Evolutionary conservation across 2,113 vertebrate genomes (phyloP), one percentile per base, ranked within the genome.

Genomic region (Chamaea fasciata): DNA sequence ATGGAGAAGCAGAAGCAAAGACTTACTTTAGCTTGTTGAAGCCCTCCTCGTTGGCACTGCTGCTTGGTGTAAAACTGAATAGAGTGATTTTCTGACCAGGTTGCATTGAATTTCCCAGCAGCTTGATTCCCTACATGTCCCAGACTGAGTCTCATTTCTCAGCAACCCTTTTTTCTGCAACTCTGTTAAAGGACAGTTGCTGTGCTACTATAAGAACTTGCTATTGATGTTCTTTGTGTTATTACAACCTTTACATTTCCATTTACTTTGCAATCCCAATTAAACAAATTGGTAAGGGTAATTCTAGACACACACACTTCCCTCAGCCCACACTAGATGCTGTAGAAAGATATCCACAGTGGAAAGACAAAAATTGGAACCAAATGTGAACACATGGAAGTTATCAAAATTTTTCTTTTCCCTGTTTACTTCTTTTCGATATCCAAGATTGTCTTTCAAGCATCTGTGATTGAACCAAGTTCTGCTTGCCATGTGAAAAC

Each of bases 11-110:
- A 37, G 56, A 86, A 69, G 13, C 0, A 1, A 49, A 60, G 15
- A 23, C 2, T 10, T 20, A 5, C 1, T 33, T 33, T 18, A 47
- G 16, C 10, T 47, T 6, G 0, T 11, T 67, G 33, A 56, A 63
- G 11, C 3, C 46, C 15, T 76, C 11, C 11, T 83, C 1, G 1
- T 3, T 44, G 60, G 16, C 26, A 9, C 3, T 56, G 19, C 19
- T 52, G 19, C 28, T 37, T 24, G 56, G 20, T 15, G 14, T 13
- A 18, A 53, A 44, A 33, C 20, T 15, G 37, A 65, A 67, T 2
- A 49, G 13, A 8, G 37, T 30, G 26, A 27, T 22, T 77, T 91
- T 41, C 10, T 79, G 67, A 57, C 49, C 26, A 49, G 41, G 13
- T 44, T 82, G 27, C 30, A 42, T 4, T 55, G 59, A 75, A 62